A percentile compares a stretch with the other conserved stretches of the same genome.
Conservation (phyloP, 2,113 vertebrate species). For the Caranx ignobilis region DNA sequence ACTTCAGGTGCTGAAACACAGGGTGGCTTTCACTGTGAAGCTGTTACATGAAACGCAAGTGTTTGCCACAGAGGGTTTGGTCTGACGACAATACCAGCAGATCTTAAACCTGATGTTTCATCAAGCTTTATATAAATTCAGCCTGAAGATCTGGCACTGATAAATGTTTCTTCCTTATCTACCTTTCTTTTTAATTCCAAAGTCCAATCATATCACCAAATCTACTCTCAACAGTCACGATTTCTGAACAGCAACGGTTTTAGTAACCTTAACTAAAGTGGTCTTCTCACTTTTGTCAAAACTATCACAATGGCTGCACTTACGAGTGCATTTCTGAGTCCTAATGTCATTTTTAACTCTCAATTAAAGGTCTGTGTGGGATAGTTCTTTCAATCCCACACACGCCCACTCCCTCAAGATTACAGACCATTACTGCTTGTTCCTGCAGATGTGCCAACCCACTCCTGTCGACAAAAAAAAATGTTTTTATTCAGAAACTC, state of each 20-base stretch:
- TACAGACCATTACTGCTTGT: constrained; percentile 44
- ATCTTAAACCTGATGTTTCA: background rate
- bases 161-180: background rate
- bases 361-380: constrained; percentile 16
- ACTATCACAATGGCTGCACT: constrained; percentile 4
- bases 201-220: background rate
- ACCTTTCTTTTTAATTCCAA: background rate
- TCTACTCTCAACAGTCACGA: background rate
- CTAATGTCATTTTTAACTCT: constrained; percentile 22
- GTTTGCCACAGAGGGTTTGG: background rate
- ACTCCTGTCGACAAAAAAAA: constrained; percentile 16
- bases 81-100: background rate
- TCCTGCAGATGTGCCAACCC: constrained; percentile 46
- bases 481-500: constrained; percentile 22
- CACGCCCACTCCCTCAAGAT: constrained; percentile 19
- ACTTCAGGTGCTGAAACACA: background rate
- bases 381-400: constrained; percentile 35
- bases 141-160: background rate
- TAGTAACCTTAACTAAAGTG: background rate
- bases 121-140: background rate
- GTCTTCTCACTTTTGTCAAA: constrained; percentile 8
- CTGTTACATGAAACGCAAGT: background rate
- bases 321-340: background rate
- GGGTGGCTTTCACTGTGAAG: background rate
- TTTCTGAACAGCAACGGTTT: constrained; percentile 1